These are phyloP conservation scores for Pycnonotus jocosus DNA, from an alignment of 2,113 vertebrate species.

Conservation along the genomic window DNA sequence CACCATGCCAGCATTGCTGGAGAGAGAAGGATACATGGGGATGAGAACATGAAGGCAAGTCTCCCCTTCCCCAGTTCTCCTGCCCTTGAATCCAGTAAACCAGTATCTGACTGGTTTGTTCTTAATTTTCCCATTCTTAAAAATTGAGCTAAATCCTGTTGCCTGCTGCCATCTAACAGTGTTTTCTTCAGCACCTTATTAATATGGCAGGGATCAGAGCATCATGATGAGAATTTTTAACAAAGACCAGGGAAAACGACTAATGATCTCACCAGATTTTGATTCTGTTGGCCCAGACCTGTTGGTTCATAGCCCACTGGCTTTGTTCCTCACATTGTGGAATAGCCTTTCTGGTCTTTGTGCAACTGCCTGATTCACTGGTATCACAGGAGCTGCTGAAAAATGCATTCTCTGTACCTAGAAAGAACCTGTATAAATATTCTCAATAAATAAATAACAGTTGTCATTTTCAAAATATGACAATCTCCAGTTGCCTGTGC, in stretches of 20 bases:
- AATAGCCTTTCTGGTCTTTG: slow-evolving; percentile 21
- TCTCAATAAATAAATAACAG: slow-evolving; percentile 83
- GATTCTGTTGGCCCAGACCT: background rate
- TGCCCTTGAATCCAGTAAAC: background rate
- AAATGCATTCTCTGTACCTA: slow-evolving; percentile 67
- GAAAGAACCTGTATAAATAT: slow-evolving; percentile 76
- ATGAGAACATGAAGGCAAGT: background rate
- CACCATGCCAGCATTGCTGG: background rate
- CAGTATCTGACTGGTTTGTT: background rate
- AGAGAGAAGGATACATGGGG: background rate
- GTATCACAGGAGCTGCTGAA: slow-evolving; percentile 45
- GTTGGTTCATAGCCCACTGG: background rate
- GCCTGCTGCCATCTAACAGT: slow-evolving; percentile 4
- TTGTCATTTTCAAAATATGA: slow-evolving; percentile 81
- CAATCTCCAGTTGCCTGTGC: slow-evolving; percentile 78
- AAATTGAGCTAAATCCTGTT: background rate
- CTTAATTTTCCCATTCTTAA: background rate
- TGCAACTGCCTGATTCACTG: background rate
- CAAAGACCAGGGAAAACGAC: background rate
- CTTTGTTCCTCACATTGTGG: background rate
- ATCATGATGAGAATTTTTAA: background rate
- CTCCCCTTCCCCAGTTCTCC: background rate
- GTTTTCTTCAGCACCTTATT: background rate
- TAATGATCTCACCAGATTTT: background rate
- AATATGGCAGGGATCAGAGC: background rate